These are phyloP conservation scores for Mercenaria mercenaria DNA, from an alignment of 1,140 invertebrate genomes.

Conservation along the genomic window DNA sequence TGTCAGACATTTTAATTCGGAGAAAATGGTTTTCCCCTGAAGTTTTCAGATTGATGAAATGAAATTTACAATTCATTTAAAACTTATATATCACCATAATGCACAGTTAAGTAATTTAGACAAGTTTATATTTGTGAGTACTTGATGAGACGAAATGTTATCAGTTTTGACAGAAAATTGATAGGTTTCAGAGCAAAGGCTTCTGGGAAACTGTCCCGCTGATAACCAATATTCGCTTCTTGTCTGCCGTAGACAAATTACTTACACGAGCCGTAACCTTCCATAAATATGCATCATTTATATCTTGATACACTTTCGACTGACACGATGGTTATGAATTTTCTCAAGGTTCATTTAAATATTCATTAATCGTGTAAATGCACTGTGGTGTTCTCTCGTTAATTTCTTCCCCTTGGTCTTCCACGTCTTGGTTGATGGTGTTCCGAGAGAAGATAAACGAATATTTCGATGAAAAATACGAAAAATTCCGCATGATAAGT, in stretches of 20 bases:
- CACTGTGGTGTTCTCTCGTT: constrained; percentile 38
- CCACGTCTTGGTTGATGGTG: constrained; percentile 17
- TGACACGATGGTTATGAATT: constrained; percentile 56
- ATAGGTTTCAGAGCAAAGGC: constrained; percentile 55
- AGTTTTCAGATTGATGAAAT: not conserved
- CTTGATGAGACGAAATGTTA: constrained; percentile 36
- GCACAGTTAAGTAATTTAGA: constrained; percentile 20
- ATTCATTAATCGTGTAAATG: constrained; percentile 59
- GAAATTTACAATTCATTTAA: constrained; percentile 32
- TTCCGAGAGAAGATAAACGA: constrained; percentile 30
- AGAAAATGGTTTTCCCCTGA: not conserved
- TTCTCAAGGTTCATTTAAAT: constrained; percentile 58
- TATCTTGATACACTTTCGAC: constrained; percentile 41
- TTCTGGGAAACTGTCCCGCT: constrained; percentile 32
- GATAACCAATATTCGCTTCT: constrained; percentile 46
- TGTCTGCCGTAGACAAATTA: constrained; percentile 63
- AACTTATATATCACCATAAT: constrained; percentile 38
- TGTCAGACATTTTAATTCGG: not conserved
- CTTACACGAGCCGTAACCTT: constrained; percentile 57
- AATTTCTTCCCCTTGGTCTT: constrained; percentile 44
- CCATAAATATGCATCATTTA: constrained; percentile 61
- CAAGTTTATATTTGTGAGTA: constrained; percentile 40
- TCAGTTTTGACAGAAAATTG: constrained; percentile 49
- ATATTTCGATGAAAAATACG: constrained; percentile 56
- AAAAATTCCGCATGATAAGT: constrained; percentile 58